Percentiles rank a stretch among this genome's conserved stretches.
phyloP scores from a whole-genome alignment of 2,888 invertebrate genomes.

The Catocala sponsa region DNA sequence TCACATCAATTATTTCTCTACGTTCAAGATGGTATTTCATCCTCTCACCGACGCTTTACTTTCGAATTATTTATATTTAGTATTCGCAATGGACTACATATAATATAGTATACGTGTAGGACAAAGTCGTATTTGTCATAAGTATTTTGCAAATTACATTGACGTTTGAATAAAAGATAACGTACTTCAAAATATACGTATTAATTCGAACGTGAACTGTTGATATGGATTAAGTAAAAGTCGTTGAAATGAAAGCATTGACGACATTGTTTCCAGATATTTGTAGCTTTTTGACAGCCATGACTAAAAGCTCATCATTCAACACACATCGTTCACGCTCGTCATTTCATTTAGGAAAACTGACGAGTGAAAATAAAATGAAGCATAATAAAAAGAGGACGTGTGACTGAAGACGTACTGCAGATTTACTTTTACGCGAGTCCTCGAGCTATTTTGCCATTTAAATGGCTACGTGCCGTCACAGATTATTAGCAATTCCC shows the following conservation, averaged over 20 bases:
- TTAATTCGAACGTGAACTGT: too few relatives aligned
- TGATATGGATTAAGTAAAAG: neutral
- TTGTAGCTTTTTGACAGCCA: conserved; percentile 19
- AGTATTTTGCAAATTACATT: too few relatives aligned
- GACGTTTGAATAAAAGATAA: too few relatives aligned
- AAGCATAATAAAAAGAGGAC: conserved; percentile 64
- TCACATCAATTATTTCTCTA: conserved; percentile 29
- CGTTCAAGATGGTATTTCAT: conserved; percentile 19
- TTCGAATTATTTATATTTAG: conserved; percentile 22
- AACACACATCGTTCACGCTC: conserved; percentile 43
- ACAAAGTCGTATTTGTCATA: too few relatives aligned
- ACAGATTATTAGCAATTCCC: conserved; percentile 37
- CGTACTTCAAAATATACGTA: too few relatives aligned
- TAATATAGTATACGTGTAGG: too few relatives aligned
- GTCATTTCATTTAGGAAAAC: conserved; percentile 49
- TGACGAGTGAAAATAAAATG: conserved; percentile 62
- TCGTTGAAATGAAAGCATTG: conserved; percentile 14
- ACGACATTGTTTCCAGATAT: conserved; percentile 31
- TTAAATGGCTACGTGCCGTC: conserved; percentile 49
- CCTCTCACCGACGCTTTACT: conserved; percentile 7
- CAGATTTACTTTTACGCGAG: conserved; percentile 59
- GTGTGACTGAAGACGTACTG: conserved; percentile 60
- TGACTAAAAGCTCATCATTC: conserved; percentile 20
- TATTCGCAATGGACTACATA: too few relatives aligned
- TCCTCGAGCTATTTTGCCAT: conserved; percentile 40